phyloP scores from a whole-genome alignment of 2,113 vertebrate species.

The Atrichornis clamosus region DNA sequence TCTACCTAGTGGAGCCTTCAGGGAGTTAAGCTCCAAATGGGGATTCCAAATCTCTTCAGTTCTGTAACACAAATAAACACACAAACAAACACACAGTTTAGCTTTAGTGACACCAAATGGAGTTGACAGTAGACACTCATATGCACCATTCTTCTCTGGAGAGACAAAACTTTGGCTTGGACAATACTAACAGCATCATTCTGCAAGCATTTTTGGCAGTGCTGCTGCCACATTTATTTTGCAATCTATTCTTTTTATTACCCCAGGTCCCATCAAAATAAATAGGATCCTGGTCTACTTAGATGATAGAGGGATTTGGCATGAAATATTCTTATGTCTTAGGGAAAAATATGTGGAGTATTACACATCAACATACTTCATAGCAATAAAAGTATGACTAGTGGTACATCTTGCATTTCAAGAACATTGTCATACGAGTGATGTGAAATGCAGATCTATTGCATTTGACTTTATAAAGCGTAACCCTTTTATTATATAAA shows the following conservation, averaged over 20 bases:
- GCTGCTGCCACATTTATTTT: not conserved
- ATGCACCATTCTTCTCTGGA: not conserved
- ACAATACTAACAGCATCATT: not conserved
- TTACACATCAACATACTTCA: not conserved
- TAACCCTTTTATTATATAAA: constrained; percentile 10
- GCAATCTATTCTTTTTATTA: not conserved
- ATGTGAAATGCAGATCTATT: not conserved
- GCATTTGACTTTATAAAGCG: not conserved
- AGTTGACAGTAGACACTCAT: not conserved
- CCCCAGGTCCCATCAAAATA: not conserved
- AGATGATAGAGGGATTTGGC: not conserved
- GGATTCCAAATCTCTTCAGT: not conserved
- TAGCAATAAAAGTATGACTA: not conserved
- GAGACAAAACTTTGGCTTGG: not conserved
- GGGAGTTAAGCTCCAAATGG: not conserved
- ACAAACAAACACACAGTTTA: not conserved
- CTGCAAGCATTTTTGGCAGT: not conserved
- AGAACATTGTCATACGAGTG: not conserved
- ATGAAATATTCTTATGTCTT: not conserved
- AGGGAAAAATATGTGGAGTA: not conserved
- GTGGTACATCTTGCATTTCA: not conserved
- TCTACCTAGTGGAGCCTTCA: not conserved
- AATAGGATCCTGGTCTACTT: not conserved
- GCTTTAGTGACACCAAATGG: not conserved
- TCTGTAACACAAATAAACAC: not conserved